Percentiles rank a stretch among this genome's conserved stretches.
Evolutionary conservation across 2,888 invertebrate genomes (phyloP).

Genomic region (Teinopalpus imperialis): DNA sequence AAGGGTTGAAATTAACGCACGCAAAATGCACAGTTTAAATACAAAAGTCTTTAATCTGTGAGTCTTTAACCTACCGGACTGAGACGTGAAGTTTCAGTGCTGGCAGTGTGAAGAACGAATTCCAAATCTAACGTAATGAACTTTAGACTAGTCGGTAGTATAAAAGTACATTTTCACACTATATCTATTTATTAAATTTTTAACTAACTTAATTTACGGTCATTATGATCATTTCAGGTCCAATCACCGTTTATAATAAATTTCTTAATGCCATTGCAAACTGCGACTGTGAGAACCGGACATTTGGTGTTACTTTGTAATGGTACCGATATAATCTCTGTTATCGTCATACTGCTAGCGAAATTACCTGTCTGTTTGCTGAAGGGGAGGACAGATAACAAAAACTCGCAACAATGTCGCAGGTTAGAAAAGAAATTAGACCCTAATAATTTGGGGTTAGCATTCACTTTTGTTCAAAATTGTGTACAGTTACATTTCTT

Average conservation of each 20-base stretch:
- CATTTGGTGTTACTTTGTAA: constrained; percentile 46
- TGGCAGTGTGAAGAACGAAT: too few species aligned
- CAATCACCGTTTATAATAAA: constrained; percentile 6
- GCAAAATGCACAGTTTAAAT: too few species aligned
- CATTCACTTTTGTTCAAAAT: not conserved
- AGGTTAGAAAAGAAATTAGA: not conserved
- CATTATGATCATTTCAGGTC: not conserved
- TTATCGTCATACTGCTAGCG: constrained; percentile 38
- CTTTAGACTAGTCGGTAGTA: too few species aligned
- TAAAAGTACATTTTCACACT: too few species aligned
- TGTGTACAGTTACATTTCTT: not conserved
- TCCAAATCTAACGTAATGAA: too few species aligned
- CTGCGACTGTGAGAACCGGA: constrained; percentile 39
- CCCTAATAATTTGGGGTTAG: not conserved
- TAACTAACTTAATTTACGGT: too few species aligned
- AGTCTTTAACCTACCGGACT: too few species aligned
- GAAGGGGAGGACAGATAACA: constrained; percentile 39
- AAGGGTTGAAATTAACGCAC: too few species aligned
- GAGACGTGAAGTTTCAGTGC: too few species aligned
- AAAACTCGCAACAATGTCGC: not conserved
- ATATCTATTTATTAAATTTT: too few species aligned
- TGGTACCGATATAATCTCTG: constrained; percentile 37
- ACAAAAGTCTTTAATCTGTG: too few species aligned
- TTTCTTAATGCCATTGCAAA: constrained; percentile 29
- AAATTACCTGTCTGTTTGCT: constrained; percentile 48